Percentiles rank a stretch among this genome's conserved stretches.
Evolutionary conservation across 2,888 invertebrate genomes (phyloP).

Genomic region (Acleris holmiana): DNA sequence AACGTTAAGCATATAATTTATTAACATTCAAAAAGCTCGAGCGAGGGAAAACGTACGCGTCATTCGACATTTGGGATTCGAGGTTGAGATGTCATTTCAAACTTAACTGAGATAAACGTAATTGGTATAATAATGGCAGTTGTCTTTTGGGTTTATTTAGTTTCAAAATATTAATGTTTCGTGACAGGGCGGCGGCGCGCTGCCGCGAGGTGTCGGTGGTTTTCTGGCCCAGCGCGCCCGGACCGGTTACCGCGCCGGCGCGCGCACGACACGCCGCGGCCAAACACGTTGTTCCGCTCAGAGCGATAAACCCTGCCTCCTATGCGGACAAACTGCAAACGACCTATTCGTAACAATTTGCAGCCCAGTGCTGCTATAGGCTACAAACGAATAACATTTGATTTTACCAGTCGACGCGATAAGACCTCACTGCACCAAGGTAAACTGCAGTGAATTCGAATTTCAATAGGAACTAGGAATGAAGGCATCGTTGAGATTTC

Average conservation of each 20-base stretch:
- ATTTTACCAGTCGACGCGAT: conserved; percentile 13
- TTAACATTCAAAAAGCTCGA: conserved; percentile 25
- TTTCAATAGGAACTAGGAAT: neutral
- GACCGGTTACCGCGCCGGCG: conserved; percentile 70
- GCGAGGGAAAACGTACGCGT: conserved; percentile 43
- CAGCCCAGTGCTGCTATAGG: conserved; percentile 47
- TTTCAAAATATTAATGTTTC: conserved; percentile 80
- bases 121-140: conserved; percentile 71
- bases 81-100: conserved; percentile 54
- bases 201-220: conserved; percentile 78
- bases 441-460: conserved; percentile 44
- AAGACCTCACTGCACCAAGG: conserved; percentile 38
- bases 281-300: conserved; percentile 71
- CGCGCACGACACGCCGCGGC: conserved; percentile 70
- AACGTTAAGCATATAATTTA: conserved; percentile 32
- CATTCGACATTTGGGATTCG: conserved; percentile 47
- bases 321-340: conserved; percentile 70
- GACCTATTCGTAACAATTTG: conserved; percentile 77
- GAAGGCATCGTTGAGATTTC: neutral
- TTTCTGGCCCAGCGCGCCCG: conserved; percentile 80
- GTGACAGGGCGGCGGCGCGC: conserved; percentile 73
- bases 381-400: conserved; percentile 20
- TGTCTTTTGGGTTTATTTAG: conserved; percentile 67
- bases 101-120: conserved; percentile 54
- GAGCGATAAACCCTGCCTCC: conserved; percentile 76